Evolutionary conservation across 2,797 vertebrate genomes (phyloP).

Genomic region (Acipenser transmontanus): DNA sequence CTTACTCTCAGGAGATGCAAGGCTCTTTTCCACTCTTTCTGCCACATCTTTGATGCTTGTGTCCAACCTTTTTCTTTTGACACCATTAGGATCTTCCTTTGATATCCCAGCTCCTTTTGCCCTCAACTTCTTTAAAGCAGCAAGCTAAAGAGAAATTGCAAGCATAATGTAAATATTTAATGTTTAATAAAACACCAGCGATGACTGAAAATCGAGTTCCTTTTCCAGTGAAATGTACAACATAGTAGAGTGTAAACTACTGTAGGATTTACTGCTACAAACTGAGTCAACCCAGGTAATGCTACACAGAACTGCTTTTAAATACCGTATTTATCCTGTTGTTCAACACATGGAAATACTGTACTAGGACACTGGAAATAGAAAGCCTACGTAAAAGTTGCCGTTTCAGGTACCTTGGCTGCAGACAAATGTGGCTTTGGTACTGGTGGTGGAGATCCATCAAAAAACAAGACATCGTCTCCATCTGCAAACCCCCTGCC

Average conservation of each 20-base stretch:
- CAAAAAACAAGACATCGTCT: slow-evolving; percentile 84
- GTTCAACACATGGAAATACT: too few species aligned
- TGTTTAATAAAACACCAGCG: too few species aligned
- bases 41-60: slow-evolving; percentile 47
- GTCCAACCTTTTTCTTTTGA: slow-evolving; percentile 72
- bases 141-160: slow-evolving; percentile 26
- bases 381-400: too few species aligned
- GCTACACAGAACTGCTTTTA: too few species aligned
- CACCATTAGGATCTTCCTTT: slow-evolving; percentile 77
- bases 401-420: slow-evolving; percentile 41
- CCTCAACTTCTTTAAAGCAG: slow-evolving; percentile 65
- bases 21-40: slow-evolving; percentile 64
- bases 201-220: too few species aligned
- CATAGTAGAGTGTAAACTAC: too few species aligned
- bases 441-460: slow-evolving; percentile 53
- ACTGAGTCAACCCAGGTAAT: too few species aligned
- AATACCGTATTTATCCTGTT: too few species aligned
- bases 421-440: slow-evolving; percentile 55
- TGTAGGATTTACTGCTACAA: too few species aligned
- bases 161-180: too few species aligned
- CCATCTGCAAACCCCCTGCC: slow-evolving; percentile 75
- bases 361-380: too few species aligned
- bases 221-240: too few species aligned
- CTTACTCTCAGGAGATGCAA: slow-evolving; percentile 48
- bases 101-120: slow-evolving; percentile 65